Base-by-base conservation (phyloP, 2,113 vertebrate species). In the Saimiri boliviensis region DNA sequence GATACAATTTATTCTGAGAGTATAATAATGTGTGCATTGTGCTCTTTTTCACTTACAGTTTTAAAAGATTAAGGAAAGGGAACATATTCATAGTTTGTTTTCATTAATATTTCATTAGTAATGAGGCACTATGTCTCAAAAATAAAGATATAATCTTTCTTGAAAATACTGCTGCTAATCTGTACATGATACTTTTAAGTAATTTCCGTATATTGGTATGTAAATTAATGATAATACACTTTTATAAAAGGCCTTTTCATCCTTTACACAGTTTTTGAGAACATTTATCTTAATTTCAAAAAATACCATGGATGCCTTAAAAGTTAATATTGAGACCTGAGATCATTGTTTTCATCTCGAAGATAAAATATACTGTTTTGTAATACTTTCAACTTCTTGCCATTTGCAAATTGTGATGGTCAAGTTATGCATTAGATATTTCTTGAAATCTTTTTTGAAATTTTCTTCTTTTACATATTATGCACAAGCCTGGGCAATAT, bases 1-100 rank as follows among this genome's bases (percentile, higher is more conserved):
- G 97, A 20, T 94, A 97, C 79, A 84, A 20, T 96, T 98, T 98
- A 95, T 97, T 98, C 97, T 97, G 82, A 97, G 91, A 97, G 97
- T 98, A 96, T 82, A 77, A 37, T 90, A 94, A 97, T 47, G 58
- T 95, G 87, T 96, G 76, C 95, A 91, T 97, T 96, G 91, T 96
- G 89, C 87, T 91, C 97, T 95, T 91, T 95, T 97, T 93, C 95
- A 95, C 97, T 95, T 97, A 97, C 81, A 95, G 74, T 66, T 96
- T 97, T 60, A 97, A 97, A 97, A 94, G 56, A 47, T n/a, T 96
- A 95, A 96, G 82, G 86, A 97, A 92, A 96, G 0, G 0, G 49
- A 68, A 37, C 47, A 79, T 87, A 80, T 21, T 86, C 63, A 49
- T 86, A 66, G 27, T 90, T 93, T 54, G 16, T 77, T 49, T 89